phyloP scores from a whole-genome alignment of 2,888 invertebrate species.

The Hipparchia semele region DNA sequence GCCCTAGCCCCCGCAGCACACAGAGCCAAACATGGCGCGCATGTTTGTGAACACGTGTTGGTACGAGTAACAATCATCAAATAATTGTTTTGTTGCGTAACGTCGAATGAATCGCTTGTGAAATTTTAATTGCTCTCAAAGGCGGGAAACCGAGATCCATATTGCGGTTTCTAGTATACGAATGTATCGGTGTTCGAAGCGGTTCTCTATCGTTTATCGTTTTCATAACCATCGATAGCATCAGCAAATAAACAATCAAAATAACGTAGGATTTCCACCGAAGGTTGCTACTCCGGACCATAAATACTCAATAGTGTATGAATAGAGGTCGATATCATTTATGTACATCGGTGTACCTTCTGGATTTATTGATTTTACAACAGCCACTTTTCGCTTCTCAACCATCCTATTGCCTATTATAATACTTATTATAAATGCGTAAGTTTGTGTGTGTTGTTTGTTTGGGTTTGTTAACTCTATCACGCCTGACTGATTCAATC shows the following conservation, averaged over 20 bases:
- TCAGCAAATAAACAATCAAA: neutral
- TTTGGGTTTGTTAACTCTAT: too few relatives aligned
- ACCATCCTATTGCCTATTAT: too few relatives aligned
- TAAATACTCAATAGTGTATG: too few relatives aligned
- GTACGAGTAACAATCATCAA: slow-evolving; percentile 28
- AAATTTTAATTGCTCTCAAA: slow-evolving; percentile 22
- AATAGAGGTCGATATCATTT: too few relatives aligned
- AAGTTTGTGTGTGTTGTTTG: too few relatives aligned
- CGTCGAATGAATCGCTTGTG: slow-evolving; percentile 12
- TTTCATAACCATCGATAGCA: neutral
- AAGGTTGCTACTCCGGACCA: too few relatives aligned
- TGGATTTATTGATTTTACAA: too few relatives aligned
- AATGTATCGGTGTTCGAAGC: neutral
- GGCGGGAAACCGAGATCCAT: neutral
- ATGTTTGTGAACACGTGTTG: slow-evolving; percentile 28
- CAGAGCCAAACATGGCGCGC: neutral
- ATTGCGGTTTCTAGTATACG: neutral
- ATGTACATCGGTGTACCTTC: too few relatives aligned
- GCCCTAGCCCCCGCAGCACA: neutral
- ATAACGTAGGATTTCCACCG: too few relatives aligned
- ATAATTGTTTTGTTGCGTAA: slow-evolving; percentile 29
- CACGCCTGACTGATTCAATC: too few relatives aligned
- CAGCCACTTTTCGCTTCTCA: too few relatives aligned
- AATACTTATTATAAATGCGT: too few relatives aligned
- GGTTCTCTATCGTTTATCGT: neutral